Evolutionary conservation across 2,888 invertebrate genomes (phyloP), one percentile per base, ranked within the genome.

Genomic region (Julus scandinavius): DNA sequence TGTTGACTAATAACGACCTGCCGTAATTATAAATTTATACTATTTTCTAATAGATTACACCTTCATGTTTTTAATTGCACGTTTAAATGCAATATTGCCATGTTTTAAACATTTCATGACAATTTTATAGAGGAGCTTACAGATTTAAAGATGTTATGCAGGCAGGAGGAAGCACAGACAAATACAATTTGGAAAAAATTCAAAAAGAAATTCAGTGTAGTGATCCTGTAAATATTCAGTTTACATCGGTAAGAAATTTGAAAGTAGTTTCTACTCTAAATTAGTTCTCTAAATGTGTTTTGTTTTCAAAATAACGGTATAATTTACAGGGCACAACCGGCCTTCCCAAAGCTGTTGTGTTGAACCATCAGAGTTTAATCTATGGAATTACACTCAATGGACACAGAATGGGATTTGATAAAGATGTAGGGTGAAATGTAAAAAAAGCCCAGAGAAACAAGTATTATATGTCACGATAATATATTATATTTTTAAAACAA

Each of bases 171-270:
- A 91, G 92, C 1, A 91, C 92, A 89, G 84, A 88, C 0, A 84
- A 83, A 29, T 9, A 38, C 7, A 7, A 29, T 29, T 38, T 80
- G 15, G 80, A 80, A n/a, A n/a, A 80, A n/a, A 13, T 17, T 3
- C 38, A 29, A 17, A 29, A 40, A 29, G 38, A 63, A 87, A 63
- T 40, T 29, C 38, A 38, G 4, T 90, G 38, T 88, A 90, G 86
- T 90, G 91, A 41, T 90, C n/a, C 41, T 13, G 85, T n/a, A 85
- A 93, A 80, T 89, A 95, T 98, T 90, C 95, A 96, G 91, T 97
- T 97, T 91, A 97, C 97, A 0, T 97, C 97, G 0, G 94, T 94
- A 91, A 91, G 80, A 29, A n/a, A 13, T 29, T 29, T 0, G 29
- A 29, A 29, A 29, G 29, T 29, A 29, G 29, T 29, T 29, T 29